phyloP scores from a whole-genome alignment of 2,888 invertebrate genomes.

The Platerodrilus igneus region DNA sequence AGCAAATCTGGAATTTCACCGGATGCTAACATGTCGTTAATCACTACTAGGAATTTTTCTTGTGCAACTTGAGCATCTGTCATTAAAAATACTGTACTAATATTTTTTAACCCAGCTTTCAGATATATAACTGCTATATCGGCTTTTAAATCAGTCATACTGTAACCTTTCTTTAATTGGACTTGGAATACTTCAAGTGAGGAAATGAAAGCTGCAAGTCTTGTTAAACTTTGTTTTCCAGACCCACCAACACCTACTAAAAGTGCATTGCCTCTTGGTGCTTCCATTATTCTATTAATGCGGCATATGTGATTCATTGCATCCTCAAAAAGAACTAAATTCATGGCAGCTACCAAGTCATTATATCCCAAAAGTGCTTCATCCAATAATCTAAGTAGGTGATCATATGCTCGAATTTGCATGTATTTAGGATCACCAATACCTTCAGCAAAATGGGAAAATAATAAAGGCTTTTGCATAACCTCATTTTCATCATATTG shows the following conservation, averaged over 20 bases:
- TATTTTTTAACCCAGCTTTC: conserved; percentile 81
- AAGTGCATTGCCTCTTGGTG: conserved; percentile 86
- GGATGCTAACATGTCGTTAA: conserved; percentile 90
- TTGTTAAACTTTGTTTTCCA: conserved; percentile 87
- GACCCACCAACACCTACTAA: conserved; percentile 93
- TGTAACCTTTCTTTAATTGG: conserved; percentile 85
- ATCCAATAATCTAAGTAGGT: conserved; percentile 65
- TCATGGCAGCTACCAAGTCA: conserved; percentile 87
- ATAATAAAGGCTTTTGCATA: conserved; percentile 74
- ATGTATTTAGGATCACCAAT: conserved; percentile 89
- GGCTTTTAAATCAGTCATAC: conserved; percentile 71
- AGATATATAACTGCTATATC: conserved; percentile 73
- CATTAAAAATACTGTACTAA: conserved; percentile 80
- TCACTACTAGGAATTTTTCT: conserved; percentile 84
- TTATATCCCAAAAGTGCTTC: conserved; percentile 79
- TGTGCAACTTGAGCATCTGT: conserved; percentile 91
- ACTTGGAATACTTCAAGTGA: conserved; percentile 90
- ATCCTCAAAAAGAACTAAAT: conserved; percentile 90
- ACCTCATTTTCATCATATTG: conserved; percentile 69
- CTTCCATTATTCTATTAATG: conserved; percentile 89
- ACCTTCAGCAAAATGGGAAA: conserved; percentile 88
- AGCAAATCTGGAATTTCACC: conserved; percentile 91
- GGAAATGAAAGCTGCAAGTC: conserved; percentile 86
- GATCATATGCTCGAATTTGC: conserved; percentile 67
- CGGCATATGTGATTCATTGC: conserved; percentile 90